Evolutionary conservation across 1,140 invertebrate species (phyloP), one percentile per base, ranked within the genome.

Genomic region (Rhizoglyphus robini): DNA sequence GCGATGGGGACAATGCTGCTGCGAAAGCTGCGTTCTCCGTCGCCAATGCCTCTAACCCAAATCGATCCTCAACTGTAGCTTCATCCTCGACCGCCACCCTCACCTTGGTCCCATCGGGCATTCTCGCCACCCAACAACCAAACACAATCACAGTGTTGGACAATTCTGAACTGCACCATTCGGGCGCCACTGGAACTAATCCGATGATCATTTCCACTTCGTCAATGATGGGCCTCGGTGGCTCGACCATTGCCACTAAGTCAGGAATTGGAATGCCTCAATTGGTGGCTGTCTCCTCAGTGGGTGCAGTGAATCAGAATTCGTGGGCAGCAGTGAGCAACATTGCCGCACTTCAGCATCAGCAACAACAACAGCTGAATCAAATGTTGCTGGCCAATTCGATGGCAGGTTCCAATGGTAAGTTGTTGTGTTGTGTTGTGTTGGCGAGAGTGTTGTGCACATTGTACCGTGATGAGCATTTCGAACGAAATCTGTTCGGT

Each of bases 1-100:
- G 74, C 74, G 64, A 65, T 62, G 25, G 20, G 18, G 49, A 79
- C 71, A 80, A 81, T 18, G n/a, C n/a, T n/a, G n/a, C n/a, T n/a
- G n/a, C n/a, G n/a, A n/a, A n/a, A n/a, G n/a, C n/a, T n/a, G n/a
- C n/a, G n/a, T n/a, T n/a, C n/a, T n/a, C n/a, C n/a, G n/a, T n/a
- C n/a, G 13, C 46, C 23, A 25, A 32, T 47, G 58, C 36, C 68
- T 31, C 32, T 11, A 18, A 41, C 8, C 18, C 36, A 41, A 11
- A 41, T 41, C 58, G 11, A n/a, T 51, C 65, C 30, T 36, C 38
- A 8, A 20, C 23, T 18, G 63, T 18, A n/a, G 63, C 20, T 4
- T 34, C 41, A 11, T 20, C 61, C 15, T 34, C 63, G 11, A 29
- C 51, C 11, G 63, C 61, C 32, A 49, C 61, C 15, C 47, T 36